Evolutionary conservation across 2,797 vertebrate genomes (phyloP).

Genomic region (Sebastes matsubarae): DNA sequence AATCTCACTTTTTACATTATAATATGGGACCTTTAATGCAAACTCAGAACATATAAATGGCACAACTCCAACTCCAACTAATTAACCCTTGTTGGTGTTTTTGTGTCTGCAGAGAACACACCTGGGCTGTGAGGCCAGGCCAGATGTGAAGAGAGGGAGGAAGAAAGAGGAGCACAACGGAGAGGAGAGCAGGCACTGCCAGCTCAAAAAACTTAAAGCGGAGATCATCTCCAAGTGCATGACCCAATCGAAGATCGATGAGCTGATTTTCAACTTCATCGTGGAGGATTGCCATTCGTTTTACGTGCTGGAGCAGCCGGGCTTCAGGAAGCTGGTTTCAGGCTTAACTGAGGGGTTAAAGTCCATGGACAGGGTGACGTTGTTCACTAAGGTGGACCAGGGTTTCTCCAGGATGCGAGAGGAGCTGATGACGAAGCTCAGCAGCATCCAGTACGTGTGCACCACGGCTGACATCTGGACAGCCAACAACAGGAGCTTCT

Average conservation of each 20-base stretch:
- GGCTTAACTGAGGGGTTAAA: slow-evolving; percentile 78
- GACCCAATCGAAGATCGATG: slow-evolving; percentile 73
- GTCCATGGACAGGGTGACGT: slow-evolving; percentile 74
- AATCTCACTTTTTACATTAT: too few relatives aligned
- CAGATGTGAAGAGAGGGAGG: slow-evolving; percentile 70
- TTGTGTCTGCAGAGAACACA: slow-evolving; percentile 74
- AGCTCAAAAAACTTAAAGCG: slow-evolving; percentile 78
- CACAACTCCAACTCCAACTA: neutral
- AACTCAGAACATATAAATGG: neutral
- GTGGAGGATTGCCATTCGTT: slow-evolving; percentile 80
- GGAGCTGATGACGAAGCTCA: slow-evolving; percentile 71
- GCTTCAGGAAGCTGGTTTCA: slow-evolving; percentile 76
- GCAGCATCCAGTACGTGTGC: slow-evolving; percentile 75
- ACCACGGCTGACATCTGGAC: slow-evolving; percentile 83
- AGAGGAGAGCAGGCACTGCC: slow-evolving; percentile 68
- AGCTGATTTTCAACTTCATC: slow-evolving; percentile 75
- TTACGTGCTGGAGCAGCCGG: slow-evolving; percentile 76
- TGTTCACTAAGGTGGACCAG: slow-evolving; percentile 75
- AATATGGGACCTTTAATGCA: too few relatives aligned
- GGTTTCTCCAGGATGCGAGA: slow-evolving; percentile 77
- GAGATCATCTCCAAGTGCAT: slow-evolving; percentile 78
- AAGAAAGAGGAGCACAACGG: slow-evolving; percentile 73
- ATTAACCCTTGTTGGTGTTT: neutral
- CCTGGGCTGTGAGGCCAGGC: slow-evolving; percentile 74
- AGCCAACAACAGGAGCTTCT: slow-evolving; percentile 75